Percentiles rank a stretch among this genome's conserved stretches.
phyloP scores from a whole-genome alignment of 1,140 invertebrate species.

The Nasonia vitripennis region DNA sequence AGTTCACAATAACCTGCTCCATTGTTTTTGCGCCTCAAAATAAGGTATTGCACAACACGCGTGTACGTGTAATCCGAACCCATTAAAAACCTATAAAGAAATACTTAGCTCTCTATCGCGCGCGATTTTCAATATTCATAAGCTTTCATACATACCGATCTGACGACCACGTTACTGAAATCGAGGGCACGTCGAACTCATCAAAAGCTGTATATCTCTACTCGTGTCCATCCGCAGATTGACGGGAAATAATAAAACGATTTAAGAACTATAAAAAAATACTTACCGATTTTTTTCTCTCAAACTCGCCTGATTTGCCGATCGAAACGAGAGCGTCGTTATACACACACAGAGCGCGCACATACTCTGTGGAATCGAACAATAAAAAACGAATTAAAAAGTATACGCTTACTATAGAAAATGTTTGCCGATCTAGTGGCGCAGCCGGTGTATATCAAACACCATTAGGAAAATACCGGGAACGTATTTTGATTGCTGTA shows the following conservation, averaged over 20 bases:
- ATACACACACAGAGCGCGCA: not conserved
- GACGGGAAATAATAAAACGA: too few species aligned
- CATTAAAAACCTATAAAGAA: slow-evolving; percentile 20
- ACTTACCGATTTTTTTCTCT: too few species aligned
- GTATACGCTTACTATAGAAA: not conserved
- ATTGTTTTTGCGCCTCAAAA: too few species aligned
- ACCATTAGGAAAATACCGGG: not conserved
- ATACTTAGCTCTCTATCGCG: not conserved
- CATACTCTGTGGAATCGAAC: not conserved
- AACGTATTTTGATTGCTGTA: not conserved
- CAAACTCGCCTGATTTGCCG: too few species aligned
- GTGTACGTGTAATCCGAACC: not conserved
- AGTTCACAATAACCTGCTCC: too few species aligned
- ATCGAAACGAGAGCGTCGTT: not conserved
- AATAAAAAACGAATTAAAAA: not conserved
- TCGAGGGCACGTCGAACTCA: not conserved
- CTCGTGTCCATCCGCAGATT: too few species aligned
- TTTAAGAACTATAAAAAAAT: too few species aligned
- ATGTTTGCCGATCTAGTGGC: not conserved
- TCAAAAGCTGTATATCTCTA: not conserved
- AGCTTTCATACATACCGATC: not conserved
- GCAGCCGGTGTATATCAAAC: not conserved
- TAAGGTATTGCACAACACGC: too few species aligned
- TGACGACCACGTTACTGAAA: not conserved
- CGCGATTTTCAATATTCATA: not conserved